Conservation (phyloP, 2,888 invertebrate species). For the Drosophila sordidula region DNA sequence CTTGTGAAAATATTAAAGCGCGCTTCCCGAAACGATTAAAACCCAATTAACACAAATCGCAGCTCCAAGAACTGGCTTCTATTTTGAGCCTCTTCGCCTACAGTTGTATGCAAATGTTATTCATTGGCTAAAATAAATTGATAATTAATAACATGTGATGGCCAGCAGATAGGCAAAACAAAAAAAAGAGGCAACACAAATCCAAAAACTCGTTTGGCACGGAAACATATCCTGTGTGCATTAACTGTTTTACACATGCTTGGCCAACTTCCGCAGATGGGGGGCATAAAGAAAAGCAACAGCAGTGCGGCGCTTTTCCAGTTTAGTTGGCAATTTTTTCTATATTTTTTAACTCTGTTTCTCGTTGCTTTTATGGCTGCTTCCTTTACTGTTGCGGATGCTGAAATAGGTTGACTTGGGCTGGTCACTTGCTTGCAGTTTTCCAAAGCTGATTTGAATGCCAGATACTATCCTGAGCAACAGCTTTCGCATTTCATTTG, state of each 20-base stretch:
- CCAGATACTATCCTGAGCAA: conserved; percentile 69
- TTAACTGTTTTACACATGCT: conserved; percentile 83
- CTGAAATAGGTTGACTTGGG: conserved; percentile 76
- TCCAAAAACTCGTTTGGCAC: conserved; percentile 58
- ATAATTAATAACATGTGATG: conserved; percentile 75
- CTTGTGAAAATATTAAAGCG: conserved; percentile 75
- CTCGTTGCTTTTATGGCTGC: conserved; percentile 25
- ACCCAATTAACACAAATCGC: conserved; percentile 56
- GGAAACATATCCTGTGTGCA: conserved; percentile 81
- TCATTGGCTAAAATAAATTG: conserved; percentile 67
- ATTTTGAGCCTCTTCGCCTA: conserved; percentile 12
- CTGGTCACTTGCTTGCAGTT: conserved; percentile 59
- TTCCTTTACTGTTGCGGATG: conserved; percentile 69
- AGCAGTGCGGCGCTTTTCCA: conserved; percentile 50
- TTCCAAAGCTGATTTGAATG: conserved; percentile 78
- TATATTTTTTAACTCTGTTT: conserved; percentile 29
- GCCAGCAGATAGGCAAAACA: conserved; percentile 31
- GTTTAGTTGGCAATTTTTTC: conserved; percentile 52
- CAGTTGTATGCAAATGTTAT: conserved; percentile 42
- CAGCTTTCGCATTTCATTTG: conserved; percentile 80
- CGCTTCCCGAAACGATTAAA: conserved; percentile 75
- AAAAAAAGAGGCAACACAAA: conserved; percentile 11
- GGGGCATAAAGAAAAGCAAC: conserved; percentile 28
- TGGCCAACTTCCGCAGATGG: conserved; percentile 82
- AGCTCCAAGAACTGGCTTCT: conserved; percentile 25